A percentile compares a stretch with the other conserved stretches of the same genome.
These are phyloP conservation scores for Apodemus speciosus DNA, from an alignment of 2,113 vertebrate genomes.

Conservation along the genomic window DNA sequence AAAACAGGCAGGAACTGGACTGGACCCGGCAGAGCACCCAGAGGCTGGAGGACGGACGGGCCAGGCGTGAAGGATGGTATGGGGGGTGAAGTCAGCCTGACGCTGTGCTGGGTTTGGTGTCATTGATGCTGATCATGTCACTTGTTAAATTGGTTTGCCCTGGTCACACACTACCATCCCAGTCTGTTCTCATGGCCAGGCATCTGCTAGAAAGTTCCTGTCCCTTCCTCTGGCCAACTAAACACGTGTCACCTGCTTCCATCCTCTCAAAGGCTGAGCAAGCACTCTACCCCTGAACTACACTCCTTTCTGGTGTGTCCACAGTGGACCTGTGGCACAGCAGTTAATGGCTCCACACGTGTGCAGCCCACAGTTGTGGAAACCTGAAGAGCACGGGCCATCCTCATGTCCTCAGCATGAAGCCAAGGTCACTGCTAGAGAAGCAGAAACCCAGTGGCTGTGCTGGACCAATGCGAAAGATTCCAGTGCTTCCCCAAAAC, in stretches of 20 bases:
- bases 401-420: too few species aligned
- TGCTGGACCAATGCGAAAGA: rapidly evolving
- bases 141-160: not conserved
- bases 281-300: too few species aligned
- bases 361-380: not conserved
- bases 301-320: not conserved
- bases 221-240: not conserved
- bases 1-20: not conserved
- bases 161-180: not conserved
- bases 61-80: not conserved
- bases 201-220: not conserved
- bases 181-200: not conserved
- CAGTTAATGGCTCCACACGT: too few species aligned
- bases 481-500: not conserved
- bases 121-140: not conserved
- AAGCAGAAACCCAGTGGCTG: not conserved
- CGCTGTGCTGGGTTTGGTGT: rapidly evolving
- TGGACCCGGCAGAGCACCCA: not conserved
- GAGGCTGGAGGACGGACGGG: not conserved
- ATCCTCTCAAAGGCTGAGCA: not conserved
- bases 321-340: not conserved
- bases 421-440: not conserved
- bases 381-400: too few species aligned
- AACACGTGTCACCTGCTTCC: not conserved
- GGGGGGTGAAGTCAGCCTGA: not conserved